These are phyloP conservation scores for Stichodactyla mertensii DNA, from an alignment of 64 coral and sea anemone genomes.

Conservation along the genomic window DNA sequence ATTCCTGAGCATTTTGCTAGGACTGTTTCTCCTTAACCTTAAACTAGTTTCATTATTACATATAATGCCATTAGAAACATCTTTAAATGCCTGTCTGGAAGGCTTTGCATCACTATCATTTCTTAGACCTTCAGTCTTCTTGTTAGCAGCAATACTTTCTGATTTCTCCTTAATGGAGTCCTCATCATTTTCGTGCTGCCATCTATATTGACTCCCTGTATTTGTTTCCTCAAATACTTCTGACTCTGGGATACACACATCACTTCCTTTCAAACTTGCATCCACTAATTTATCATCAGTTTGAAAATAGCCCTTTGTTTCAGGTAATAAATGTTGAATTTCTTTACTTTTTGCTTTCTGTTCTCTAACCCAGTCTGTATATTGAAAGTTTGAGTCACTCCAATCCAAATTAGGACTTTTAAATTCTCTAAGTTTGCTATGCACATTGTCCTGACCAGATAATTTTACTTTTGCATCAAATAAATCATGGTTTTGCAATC, in stretches of 20 bases:
- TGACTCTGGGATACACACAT: neutral
- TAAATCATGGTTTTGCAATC: neutral
- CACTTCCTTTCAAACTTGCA: neutral
- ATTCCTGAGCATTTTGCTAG: neutral
- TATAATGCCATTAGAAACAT: neutral
- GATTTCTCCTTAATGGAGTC: neutral
- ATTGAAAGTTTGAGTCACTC: constrained; percentile 19
- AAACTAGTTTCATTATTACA: neutral
- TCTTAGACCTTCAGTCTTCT: neutral
- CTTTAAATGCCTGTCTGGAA: neutral
- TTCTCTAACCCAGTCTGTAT: constrained; percentile 15
- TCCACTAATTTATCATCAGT: neutral
- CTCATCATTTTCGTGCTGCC: neutral
- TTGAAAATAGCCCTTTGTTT: neutral
- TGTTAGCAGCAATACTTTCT: neutral
- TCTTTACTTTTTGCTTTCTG: constrained; percentile 7
- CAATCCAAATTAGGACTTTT: neutral
- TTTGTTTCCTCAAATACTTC: neutral
- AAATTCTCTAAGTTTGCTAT: neutral
- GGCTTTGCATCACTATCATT: neutral
- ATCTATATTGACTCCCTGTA: neutral
- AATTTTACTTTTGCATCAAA: neutral
- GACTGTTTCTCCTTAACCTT: neutral
- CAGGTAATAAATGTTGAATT: neutral
- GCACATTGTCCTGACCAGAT: neutral